Conservation (phyloP, 2,888 invertebrate genomes). For the Hermodice carunculata region DNA sequence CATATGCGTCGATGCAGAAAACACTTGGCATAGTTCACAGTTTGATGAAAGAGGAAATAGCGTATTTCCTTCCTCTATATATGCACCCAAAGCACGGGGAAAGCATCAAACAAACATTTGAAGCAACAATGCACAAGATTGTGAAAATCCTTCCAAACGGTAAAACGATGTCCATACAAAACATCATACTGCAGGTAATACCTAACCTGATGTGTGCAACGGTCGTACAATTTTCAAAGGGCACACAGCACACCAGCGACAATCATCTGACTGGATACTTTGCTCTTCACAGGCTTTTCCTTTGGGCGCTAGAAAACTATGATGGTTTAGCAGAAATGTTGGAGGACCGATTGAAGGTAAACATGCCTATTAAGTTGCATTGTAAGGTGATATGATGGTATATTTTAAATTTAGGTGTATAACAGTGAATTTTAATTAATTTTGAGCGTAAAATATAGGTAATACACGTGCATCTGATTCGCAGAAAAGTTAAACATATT, state of each 20-base stretch:
- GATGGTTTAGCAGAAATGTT: constrained; percentile 47
- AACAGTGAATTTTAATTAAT: too few relatives aligned
- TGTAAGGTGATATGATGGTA: too few relatives aligned
- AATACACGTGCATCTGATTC: too few relatives aligned
- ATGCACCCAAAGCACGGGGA: constrained; percentile 52
- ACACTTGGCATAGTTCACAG: constrained; percentile 53
- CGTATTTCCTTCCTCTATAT: constrained; percentile 54
- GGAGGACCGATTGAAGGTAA: constrained; percentile 48
- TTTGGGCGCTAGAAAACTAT: constrained; percentile 59
- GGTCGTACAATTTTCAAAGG: constrained; percentile 61
- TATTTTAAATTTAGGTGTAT: too few relatives aligned
- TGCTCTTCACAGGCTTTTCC: constrained; percentile 52
- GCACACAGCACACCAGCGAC: constrained; percentile 60
- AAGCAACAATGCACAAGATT: constrained; percentile 40
- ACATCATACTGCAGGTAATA: constrained; percentile 53
- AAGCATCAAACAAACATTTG: constrained; percentile 49
- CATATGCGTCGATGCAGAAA: constrained; percentile 52
- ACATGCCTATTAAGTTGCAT: too few relatives aligned
- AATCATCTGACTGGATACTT: constrained; percentile 61
- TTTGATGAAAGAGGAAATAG: constrained; percentile 55
- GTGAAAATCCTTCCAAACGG: too few relatives aligned
- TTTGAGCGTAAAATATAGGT: too few relatives aligned
- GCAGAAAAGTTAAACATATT: too few relatives aligned
- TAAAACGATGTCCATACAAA: constrained; percentile 49
- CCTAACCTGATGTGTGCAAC: constrained; percentile 61